Conservation (phyloP, 2,888 invertebrate species). For the Athetis lepigone region DNA sequence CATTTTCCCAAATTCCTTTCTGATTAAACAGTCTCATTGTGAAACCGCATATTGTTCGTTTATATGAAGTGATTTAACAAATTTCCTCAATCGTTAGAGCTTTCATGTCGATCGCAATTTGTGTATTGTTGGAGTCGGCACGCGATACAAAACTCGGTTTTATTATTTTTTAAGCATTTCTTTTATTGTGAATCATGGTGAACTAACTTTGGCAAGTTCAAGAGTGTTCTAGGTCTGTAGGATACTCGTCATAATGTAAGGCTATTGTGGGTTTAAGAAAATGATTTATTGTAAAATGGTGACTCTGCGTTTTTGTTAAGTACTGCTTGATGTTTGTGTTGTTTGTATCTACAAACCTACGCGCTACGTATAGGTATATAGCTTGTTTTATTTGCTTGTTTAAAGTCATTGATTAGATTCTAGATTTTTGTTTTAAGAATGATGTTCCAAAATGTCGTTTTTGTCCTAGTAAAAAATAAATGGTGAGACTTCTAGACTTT, state of each 20-base stretch:
- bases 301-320: conserved; percentile 21
- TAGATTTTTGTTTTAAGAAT: too few relatives aligned
- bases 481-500: too few relatives aligned
- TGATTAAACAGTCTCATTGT: conserved; percentile 68
- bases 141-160: conserved; percentile 67
- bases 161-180: conserved; percentile 56
- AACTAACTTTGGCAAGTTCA: conserved; percentile 43
- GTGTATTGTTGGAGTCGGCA: conserved; percentile 69
- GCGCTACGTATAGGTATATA: neutral
- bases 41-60: conserved; percentile 67
- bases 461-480: too few relatives aligned
- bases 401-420: too few relatives aligned
- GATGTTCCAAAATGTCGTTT: too few relatives aligned
- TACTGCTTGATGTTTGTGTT: conserved; percentile 7
- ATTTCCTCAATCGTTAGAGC: conserved; percentile 77
- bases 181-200: conserved; percentile 38
- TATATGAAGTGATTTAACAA: conserved; percentile 76
- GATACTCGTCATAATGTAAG: conserved; percentile 22
- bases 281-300: conserved; percentile 30
- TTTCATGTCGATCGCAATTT: conserved; percentile 77
- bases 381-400: too few relatives aligned
- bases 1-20: conserved; percentile 62
- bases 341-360: neutral
- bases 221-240: conserved; percentile 25
- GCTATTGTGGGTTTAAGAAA: conserved; percentile 28